These are phyloP conservation scores for Saxidomus purpurata DNA, from an alignment of 1,140 invertebrate species.

Conservation along the genomic window DNA sequence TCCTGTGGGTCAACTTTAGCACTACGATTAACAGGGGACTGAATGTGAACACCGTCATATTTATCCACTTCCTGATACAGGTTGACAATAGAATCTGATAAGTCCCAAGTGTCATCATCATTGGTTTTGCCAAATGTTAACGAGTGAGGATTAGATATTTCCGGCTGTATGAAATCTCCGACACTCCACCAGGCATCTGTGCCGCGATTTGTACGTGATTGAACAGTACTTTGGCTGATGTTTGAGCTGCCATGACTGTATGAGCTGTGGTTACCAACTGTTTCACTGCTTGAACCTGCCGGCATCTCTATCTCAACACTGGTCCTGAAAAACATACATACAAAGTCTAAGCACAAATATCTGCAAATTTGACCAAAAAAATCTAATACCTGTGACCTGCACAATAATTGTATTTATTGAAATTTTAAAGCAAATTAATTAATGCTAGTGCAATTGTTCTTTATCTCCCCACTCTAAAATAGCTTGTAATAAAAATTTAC, in stretches of 20 bases:
- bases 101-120: constrained; percentile 84
- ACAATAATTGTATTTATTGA: too few species aligned
- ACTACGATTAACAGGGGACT: constrained; percentile 47
- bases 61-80: constrained; percentile 80
- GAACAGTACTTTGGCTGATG: constrained; percentile 33
- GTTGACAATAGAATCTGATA: constrained; percentile 85
- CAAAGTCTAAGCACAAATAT: too few species aligned
- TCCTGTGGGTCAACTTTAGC: constrained; percentile 75
- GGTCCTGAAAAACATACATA: constrained; percentile 42
- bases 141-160: constrained; percentile 77
- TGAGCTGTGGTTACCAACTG: constrained; percentile 59
- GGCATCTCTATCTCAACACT: constrained; percentile 68
- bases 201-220: constrained; percentile 60
- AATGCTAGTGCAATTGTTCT: too few species aligned
- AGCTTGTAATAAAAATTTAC: too few species aligned
- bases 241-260: constrained; percentile 64
- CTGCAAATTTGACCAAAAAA: too few species aligned
- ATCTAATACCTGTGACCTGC: neutral
- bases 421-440: too few species aligned
- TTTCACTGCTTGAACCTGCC: constrained; percentile 56
- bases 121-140: constrained; percentile 68
- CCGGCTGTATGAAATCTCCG: constrained; percentile 77
- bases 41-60: constrained; percentile 61
- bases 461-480: too few species aligned
- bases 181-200: constrained; percentile 85